A percentile compares a stretch with the other conserved stretches of the same genome.
phyloP scores from a whole-genome alignment of 2,888 invertebrate species.

The Rugalucina vietnamica region DNA sequence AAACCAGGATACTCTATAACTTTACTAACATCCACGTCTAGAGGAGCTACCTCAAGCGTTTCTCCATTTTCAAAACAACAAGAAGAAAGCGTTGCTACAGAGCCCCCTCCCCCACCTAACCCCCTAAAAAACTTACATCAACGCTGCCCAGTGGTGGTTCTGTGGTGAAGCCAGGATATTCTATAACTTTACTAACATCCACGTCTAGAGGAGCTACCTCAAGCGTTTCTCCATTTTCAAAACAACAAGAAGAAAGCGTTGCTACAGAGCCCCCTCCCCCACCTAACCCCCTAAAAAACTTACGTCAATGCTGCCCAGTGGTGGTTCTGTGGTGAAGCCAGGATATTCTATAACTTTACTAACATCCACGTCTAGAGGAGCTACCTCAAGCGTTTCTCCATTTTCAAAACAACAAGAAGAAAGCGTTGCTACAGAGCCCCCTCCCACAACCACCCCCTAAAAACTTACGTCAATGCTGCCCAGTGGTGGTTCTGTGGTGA shows the following conservation, averaged over 20 bases:
- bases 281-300: constrained; percentile 76
- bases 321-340: constrained; percentile 92
- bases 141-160: constrained; percentile 87
- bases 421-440: background rate
- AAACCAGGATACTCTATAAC: background rate
- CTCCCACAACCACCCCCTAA: background rate
- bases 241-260: no score
- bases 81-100: background rate
- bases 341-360: constrained; percentile 94
- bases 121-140: constrained; percentile 88
- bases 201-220: constrained; percentile 52
- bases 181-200: constrained; percentile 91
- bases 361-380: constrained; percentile 85
- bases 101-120: background rate
- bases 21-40: background rate
- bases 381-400: constrained; percentile 44
- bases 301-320: constrained; percentile 89
- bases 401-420: constrained; percentile 33
- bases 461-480: constrained; percentile 89
- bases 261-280: background rate
- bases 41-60: background rate
- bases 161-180: constrained; percentile 96
- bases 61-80: no score
- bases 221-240: constrained; percentile 52
- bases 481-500: constrained; percentile 90